A percentile compares a stretch with the other conserved stretches of the same genome.
phyloP scores from a whole-genome alignment of 2,888 invertebrate genomes.

The Campoplex capitator region DNA sequence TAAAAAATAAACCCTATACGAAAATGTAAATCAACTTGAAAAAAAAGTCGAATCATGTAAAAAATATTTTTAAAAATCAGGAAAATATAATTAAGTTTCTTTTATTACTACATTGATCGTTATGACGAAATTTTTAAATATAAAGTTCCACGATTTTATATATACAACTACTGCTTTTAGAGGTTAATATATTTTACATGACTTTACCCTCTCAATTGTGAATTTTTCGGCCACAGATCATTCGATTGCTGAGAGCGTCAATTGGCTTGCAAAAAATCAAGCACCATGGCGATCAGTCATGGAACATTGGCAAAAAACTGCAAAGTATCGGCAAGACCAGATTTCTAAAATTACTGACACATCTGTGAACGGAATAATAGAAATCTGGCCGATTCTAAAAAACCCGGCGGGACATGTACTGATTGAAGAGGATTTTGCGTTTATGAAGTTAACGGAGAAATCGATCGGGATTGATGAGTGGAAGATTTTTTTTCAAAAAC shows the following conservation, averaged over 20 bases:
- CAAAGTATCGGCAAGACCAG: background rate
- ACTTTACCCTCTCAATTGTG: background rate
- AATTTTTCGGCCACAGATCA: background rate
- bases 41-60: too few relatives aligned
- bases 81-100: too few relatives aligned
- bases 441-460: background rate
- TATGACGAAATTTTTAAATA: too few relatives aligned
- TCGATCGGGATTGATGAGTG: background rate
- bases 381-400: background rate
- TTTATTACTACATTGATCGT: too few relatives aligned
- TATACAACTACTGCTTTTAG: too few relatives aligned
- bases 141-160: too few relatives aligned
- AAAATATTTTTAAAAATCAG: too few relatives aligned
- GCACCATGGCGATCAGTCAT: background rate
- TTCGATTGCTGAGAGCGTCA: background rate
- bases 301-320: background rate
- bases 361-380: background rate
- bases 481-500: background rate
- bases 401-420: background rate
- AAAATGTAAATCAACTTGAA: too few relatives aligned
- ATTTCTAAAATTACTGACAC: background rate
- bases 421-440: background rate
- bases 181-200: too few relatives aligned
- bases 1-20: too few relatives aligned
- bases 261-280: background rate